Conservation (phyloP, 2,797 vertebrate species). For the Sternarchorhynchus goeldii region DNA sequence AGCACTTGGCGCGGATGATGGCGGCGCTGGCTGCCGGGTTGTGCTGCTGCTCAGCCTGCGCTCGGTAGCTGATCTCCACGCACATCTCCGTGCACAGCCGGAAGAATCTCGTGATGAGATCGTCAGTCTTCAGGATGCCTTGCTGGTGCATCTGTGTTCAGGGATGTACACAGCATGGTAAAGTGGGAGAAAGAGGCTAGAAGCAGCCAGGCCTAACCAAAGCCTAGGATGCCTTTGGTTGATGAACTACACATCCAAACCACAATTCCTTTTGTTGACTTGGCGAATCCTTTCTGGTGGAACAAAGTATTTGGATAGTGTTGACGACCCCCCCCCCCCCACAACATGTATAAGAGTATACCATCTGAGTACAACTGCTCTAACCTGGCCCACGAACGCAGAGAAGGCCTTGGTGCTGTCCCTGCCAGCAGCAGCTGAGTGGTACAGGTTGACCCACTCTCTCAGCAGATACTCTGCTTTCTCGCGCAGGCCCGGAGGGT, state of each 20-base stretch:
- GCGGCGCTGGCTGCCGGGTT: constrained; percentile 97
- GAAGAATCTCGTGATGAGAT: constrained; percentile 98
- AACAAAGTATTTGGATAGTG: no score
- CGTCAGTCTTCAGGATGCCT: constrained; percentile 98
- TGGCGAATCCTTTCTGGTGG: background rate
- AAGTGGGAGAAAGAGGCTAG: constrained; percentile 65
- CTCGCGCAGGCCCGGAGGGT: constrained; percentile 95
- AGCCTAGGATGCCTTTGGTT: background rate
- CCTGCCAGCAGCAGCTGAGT: constrained; percentile 95
- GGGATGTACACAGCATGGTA: constrained; percentile 46
- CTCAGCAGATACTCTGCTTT: constrained; percentile 97
- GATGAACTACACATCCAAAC: background rate
- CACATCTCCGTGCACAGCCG: constrained; percentile 99
- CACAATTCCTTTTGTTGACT: background rate
- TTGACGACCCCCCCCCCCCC: no score
- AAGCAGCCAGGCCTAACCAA: background rate
- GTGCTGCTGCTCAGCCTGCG: constrained; percentile 97
- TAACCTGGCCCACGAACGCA: constrained; percentile 98
- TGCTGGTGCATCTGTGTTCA: constrained; percentile 94
- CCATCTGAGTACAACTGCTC: background rate
- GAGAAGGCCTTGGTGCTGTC: constrained; percentile 99
- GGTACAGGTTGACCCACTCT: constrained; percentile 99
- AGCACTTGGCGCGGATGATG: constrained; percentile 98
- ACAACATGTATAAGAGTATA: no score
- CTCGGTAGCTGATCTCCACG: constrained; percentile 97